These are phyloP conservation scores for Lates japonicus DNA, from an alignment of 2,797 vertebrate species.

Conservation along the genomic window DNA sequence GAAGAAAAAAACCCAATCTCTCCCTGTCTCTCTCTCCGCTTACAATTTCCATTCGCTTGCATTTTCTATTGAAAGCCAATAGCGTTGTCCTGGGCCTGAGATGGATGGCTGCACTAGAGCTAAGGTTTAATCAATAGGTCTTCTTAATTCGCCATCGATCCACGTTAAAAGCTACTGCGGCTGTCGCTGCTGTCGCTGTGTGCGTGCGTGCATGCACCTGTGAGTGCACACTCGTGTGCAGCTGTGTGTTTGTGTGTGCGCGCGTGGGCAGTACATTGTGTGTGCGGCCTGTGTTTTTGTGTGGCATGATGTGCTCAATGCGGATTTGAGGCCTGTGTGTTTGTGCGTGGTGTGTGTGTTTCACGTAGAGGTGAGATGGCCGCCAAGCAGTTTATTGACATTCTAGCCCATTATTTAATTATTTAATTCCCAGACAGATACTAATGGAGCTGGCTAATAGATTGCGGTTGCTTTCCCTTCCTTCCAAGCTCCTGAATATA, in stretches of 20 bases:
- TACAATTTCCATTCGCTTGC: slow-evolving; percentile 91
- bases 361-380: slow-evolving; percentile 70
- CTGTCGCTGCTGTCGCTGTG: slow-evolving; percentile 71
- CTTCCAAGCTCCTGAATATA: slow-evolving; percentile 82
- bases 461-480: slow-evolving; percentile 84
- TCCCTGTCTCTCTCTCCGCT: slow-evolving; percentile 73
- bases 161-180: slow-evolving; percentile 90
- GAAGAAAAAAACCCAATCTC: slow-evolving; percentile 66
- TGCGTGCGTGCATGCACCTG: slow-evolving; percentile 17
- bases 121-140: slow-evolving; percentile 92
- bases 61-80: slow-evolving; percentile 92
- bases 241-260: not conserved
- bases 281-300: slow-evolving; percentile 24
- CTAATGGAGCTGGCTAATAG: slow-evolving; percentile 89
- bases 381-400: slow-evolving; percentile 87
- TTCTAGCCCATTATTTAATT: slow-evolving; percentile 88
- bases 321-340: slow-evolving; percentile 33
- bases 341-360: slow-evolving; percentile 50
- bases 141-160: slow-evolving; percentile 92
- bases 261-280: slow-evolving; percentile 16
- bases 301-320: slow-evolving; percentile 55
- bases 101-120: slow-evolving; percentile 90
- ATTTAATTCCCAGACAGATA: slow-evolving; percentile 89
- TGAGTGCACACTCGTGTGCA: slow-evolving; percentile 19
- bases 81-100: slow-evolving; percentile 85